Conservation (phyloP, 1,140 invertebrate genomes). For the Diachasmimorpha longicaudata region DNA sequence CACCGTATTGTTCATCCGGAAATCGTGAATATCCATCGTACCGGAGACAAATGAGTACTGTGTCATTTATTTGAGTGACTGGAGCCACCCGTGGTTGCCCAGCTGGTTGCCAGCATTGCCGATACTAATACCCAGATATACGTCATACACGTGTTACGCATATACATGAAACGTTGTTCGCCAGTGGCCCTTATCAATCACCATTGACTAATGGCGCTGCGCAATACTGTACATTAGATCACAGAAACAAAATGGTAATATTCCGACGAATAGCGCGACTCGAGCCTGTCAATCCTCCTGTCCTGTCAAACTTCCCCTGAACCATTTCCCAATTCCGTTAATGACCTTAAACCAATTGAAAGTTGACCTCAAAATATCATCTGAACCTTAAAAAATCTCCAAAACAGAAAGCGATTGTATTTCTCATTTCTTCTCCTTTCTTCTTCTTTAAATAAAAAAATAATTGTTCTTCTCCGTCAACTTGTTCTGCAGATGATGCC, state of each 20-base stretch:
- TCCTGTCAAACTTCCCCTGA: no score
- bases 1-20: conserved; percentile 43
- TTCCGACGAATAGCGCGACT: neutral
- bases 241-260: neutral
- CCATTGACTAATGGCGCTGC: neutral
- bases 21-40: conserved; percentile 46
- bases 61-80: conserved; percentile 47
- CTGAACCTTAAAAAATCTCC: no score
- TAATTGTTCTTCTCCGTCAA: no score
- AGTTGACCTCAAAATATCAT: no score
- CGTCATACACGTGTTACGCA: conserved; percentile 44
- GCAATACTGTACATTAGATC: conserved; percentile 6
- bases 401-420: no score
- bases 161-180: conserved; percentile 47
- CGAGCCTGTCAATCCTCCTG: no score
- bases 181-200: conserved; percentile 32
- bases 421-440: no score
- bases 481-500: no score
- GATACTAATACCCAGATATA: conserved; percentile 56
- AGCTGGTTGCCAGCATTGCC: conserved; percentile 50
- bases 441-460: no score
- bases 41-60: conserved; percentile 54
- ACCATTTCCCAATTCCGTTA: no score
- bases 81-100: conserved; percentile 47
- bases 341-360: no score